Evolutionary conservation across 2,888 invertebrate genomes (phyloP).

Genomic region (Oxyteleia sp.): DNA sequence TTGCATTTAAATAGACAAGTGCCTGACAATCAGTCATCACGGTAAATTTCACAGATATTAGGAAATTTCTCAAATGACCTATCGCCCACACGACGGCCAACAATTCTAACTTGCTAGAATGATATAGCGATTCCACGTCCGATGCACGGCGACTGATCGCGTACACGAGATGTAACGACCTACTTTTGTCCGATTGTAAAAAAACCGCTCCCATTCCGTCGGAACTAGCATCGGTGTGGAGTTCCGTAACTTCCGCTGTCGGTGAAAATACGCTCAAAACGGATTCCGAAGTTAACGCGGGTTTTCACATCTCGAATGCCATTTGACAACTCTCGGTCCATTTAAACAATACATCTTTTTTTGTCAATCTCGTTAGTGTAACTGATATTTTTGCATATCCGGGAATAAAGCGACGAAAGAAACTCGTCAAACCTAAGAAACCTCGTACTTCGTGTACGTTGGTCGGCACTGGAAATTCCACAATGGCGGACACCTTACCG

Average conservation of each 20-base stretch:
- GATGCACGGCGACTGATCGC: constrained; percentile 75
- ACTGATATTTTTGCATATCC: not conserved
- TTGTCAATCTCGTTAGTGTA: not conserved
- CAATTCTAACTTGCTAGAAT: constrained; percentile 68
- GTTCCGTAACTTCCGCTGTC: constrained; percentile 34
- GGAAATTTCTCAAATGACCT: constrained; percentile 58
- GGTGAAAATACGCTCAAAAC: constrained; percentile 21
- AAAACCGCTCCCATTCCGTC: constrained; percentile 21
- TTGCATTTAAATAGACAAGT: constrained; percentile 73
- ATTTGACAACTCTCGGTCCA: no score
- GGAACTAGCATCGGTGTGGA: constrained; percentile 39
- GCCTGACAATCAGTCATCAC: constrained; percentile 73
- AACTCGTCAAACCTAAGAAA: constrained; percentile 2
- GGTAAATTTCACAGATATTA: not conserved
- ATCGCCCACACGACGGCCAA: constrained; percentile 36
- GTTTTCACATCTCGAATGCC: no score
- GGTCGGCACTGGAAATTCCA: constrained; percentile 25
- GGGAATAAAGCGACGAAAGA: constrained; percentile 3
- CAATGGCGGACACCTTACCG: constrained; percentile 29
- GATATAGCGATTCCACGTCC: constrained; percentile 73
- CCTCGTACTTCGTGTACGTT: constrained; percentile 5
- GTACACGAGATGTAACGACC: constrained; percentile 71
- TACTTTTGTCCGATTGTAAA: constrained; percentile 69
- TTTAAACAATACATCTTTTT: not conserved
- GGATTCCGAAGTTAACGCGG: not conserved